phyloP scores from a whole-genome alignment of 2,113 vertebrate genomes.

The Lasiurus cinereus region DNA sequence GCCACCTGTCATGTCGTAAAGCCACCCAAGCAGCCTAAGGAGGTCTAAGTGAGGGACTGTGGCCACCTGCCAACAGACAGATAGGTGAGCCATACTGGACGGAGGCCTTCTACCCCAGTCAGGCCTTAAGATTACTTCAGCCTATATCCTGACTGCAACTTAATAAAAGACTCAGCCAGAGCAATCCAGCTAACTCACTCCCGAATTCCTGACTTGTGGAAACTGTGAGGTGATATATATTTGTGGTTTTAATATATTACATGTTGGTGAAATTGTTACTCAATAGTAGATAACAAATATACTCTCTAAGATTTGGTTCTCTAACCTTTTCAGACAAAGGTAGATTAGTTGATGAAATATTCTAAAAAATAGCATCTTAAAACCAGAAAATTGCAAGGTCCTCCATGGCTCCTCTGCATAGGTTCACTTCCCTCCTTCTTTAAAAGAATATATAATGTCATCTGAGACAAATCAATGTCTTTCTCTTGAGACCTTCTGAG shows the following conservation, averaged over 20 bases:
- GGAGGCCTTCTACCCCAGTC: background rate
- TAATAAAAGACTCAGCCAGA: background rate
- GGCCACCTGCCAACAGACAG: background rate
- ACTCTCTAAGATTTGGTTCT: constrained; percentile 36
- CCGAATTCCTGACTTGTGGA: background rate
- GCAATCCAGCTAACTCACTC: background rate
- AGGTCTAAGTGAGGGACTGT: background rate
- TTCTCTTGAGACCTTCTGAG: constrained; percentile 48
- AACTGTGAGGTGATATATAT: background rate
- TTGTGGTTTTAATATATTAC: background rate
- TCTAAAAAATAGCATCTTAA: background rate
- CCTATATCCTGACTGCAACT: background rate
- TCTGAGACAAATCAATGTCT: constrained; percentile 52
- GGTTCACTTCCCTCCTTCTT: background rate
- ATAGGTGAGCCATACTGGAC: background rate
- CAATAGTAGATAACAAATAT: background rate
- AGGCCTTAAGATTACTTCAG: background rate
- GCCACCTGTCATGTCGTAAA: background rate
- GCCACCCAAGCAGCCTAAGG: background rate
- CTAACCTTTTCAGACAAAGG: constrained; percentile 40
- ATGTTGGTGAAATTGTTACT: background rate
- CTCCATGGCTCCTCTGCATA: background rate
- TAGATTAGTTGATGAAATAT: background rate
- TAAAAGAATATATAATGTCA: background rate
- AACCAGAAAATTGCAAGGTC: background rate